Evolutionary conservation across 2,797 vertebrate genomes (phyloP).

Genomic region (Mus spretus): DNA sequence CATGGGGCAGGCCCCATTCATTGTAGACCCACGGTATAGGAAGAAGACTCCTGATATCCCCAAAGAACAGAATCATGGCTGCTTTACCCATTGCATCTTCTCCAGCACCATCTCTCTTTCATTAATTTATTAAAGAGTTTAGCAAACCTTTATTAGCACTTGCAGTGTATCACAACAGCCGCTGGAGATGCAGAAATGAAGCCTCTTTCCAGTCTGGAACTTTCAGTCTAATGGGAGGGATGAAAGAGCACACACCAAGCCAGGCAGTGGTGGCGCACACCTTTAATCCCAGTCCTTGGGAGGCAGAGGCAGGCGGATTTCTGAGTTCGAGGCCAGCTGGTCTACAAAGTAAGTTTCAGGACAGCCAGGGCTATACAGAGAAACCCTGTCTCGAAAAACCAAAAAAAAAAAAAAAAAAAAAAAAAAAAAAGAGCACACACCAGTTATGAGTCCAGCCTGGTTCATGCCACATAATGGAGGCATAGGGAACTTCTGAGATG

Average conservation of each 20-base stretch:
- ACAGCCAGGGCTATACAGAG: too few relatives aligned
- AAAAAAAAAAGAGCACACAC: too few relatives aligned
- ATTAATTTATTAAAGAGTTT: constrained; percentile 14
- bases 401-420: too few relatives aligned
- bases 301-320: too few relatives aligned
- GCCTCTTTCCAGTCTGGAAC: not conserved
- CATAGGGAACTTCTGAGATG: not conserved
- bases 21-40: not conserved
- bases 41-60: not conserved
- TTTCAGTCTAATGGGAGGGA: not conserved
- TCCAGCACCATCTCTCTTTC: constrained; percentile 14
- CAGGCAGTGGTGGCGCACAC: too few relatives aligned
- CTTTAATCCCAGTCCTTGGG: too few relatives aligned
- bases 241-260: not conserved
- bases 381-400: too few relatives aligned
- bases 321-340: too few relatives aligned
- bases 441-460: not conserved
- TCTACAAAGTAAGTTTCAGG: too few relatives aligned
- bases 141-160: not conserved
- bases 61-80: not conserved
- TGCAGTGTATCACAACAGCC: not conserved
- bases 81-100: not conserved
- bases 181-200: not conserved
- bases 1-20: not conserved
- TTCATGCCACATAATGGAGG: not conserved